A percentile compares a stretch with the other conserved stretches of the same genome.
These are phyloP conservation scores for Cyclura pinguis DNA, from an alignment of 2,797 vertebrate genomes.

Conservation along the genomic window DNA sequence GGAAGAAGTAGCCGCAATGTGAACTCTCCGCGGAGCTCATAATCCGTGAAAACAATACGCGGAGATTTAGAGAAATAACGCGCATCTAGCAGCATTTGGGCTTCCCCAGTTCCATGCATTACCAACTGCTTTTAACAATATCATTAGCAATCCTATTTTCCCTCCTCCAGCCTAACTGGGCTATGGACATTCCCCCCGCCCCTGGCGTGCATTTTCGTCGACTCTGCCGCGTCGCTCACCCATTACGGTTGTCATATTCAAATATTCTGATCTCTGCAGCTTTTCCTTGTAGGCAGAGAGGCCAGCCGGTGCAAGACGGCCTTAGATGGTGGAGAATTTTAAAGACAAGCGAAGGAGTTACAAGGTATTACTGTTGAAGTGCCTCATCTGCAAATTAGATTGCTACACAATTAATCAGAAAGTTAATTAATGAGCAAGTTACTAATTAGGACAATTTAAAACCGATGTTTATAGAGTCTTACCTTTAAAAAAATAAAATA, in stretches of 20 bases:
- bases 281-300: slow-evolving; percentile 36
- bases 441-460: slow-evolving; percentile 85
- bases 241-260: not conserved
- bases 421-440: slow-evolving; percentile 87
- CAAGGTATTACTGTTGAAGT: slow-evolving; percentile 82
- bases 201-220: not conserved
- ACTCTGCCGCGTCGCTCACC: not conserved
- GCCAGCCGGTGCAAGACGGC: slow-evolving; percentile 58
- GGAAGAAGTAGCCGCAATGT: not conserved
- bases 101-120: not conserved
- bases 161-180: no score
- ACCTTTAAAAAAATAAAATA: slow-evolving; percentile 67
- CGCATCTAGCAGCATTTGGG: not conserved
- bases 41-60: not conserved
- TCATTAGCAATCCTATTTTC: not conserved
- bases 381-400: slow-evolving; percentile 85
- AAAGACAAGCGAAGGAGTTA: slow-evolving; percentile 79
- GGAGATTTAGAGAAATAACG: not conserved
- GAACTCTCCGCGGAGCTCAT: no score
- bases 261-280: rapidly evolving
- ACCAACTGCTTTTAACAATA: not conserved
- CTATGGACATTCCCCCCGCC: not conserved
- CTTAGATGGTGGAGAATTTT: slow-evolving; percentile 69
- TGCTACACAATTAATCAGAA: slow-evolving; percentile 87
- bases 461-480: slow-evolving; percentile 81